These are phyloP conservation scores for Gallinago undulata DNA, from an alignment of 2,113 vertebrate species.

Conservation along the genomic window DNA sequence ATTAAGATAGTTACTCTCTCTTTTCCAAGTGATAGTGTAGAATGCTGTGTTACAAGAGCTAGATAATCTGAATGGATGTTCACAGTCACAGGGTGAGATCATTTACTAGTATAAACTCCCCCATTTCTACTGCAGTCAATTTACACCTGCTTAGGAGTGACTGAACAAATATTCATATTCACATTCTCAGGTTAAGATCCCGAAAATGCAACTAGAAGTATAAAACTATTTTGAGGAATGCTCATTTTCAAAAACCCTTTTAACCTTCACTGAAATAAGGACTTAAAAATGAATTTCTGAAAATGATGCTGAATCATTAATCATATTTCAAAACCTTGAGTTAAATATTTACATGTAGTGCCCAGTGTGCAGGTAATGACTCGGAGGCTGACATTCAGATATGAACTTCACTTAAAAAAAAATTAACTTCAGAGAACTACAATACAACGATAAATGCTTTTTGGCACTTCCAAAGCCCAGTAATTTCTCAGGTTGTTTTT, in stretches of 20 bases:
- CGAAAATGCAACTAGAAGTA: not conserved
- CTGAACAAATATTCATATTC: not conserved
- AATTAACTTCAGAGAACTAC: not conserved
- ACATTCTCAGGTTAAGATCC: not conserved
- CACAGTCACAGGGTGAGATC: not conserved
- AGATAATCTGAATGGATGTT: not conserved
- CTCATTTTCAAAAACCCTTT: not conserved
- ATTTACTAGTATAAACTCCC: not conserved
- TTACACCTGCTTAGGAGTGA: not conserved
- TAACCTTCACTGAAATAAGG: not conserved
- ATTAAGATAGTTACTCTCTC: not conserved
- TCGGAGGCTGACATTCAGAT: not conserved
- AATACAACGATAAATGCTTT: not conserved
- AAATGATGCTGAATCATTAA: not conserved
- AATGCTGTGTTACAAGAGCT: not conserved
- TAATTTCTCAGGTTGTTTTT: not conserved
- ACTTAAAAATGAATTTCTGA: not conserved
- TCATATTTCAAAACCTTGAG: not conserved
- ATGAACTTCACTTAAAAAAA: not conserved
- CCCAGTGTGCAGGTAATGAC: not conserved
- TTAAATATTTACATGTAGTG: not conserved
- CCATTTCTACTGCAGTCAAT: not conserved
- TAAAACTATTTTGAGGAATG: not conserved
- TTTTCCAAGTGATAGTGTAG: not conserved
- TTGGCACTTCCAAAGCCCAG: not conserved